Base-by-base conservation (phyloP, 2,888 invertebrate species). In the Perizoma affinitatum region DNA sequence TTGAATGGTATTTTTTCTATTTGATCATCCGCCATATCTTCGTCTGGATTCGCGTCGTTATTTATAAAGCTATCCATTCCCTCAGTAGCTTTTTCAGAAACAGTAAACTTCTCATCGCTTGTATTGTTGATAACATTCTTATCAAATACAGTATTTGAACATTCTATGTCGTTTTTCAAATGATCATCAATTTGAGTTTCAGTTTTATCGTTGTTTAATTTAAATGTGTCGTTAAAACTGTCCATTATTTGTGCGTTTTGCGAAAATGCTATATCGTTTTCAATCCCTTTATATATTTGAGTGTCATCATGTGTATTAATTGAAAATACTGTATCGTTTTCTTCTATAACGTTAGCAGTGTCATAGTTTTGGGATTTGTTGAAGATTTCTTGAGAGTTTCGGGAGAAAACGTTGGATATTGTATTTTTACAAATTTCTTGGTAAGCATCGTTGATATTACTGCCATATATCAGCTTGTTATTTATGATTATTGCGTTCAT, bases 1-100 rank as follows among this genome's bases (percentile, higher is more conserved):
- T 90, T 90, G 46, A 85, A 90, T 0, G 90, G 80, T 4, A 91
- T 69, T 2, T 74, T 63, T 67, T 83, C 79, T 10, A 36, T 47
- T 69, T 77, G 73, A 0, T 69, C 66, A 47, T 73, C 68, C 5
- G 67, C 55, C 8, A 53, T n/a, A 22, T 70, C 57, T 45, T 69
- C 64, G 40, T 76, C 71, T 35, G 58, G 40, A 5, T 58, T 44
- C 5, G 34, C 51, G 5, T 54, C 40, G 2, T 1, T 22, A n/a
- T 41, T 41, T 41, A n/a, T 42, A 42, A n/a, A 10, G 10, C 42
- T 10, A 42, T 5, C 42, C n/a, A 6, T 10, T n/a, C 5, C 10
- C 5, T 42, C 42, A 5, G 42, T 34, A 47, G 35, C 55, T 34
- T 47, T 34, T 56, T 63, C 64, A 51, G 36, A 36, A 36, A 53